These are phyloP conservation scores for Otus sunia DNA, from an alignment of 2,113 vertebrate species.

Conservation along the genomic window DNA sequence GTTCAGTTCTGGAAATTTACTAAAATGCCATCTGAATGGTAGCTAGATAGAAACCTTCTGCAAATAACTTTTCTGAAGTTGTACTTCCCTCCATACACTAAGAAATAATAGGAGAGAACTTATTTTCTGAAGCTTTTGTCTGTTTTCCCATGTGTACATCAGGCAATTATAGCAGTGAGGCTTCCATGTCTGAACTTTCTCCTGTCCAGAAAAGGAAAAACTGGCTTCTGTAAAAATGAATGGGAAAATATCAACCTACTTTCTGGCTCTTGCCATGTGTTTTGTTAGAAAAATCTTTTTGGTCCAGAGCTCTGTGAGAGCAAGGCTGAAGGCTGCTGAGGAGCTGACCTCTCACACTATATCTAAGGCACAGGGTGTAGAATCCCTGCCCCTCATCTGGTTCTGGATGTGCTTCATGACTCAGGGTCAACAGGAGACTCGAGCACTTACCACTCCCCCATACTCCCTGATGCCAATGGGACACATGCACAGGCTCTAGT, in stretches of 20 bases:
- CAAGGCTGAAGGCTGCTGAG: not conserved
- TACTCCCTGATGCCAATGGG: not conserved
- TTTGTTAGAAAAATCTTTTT: not conserved
- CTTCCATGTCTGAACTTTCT: not conserved
- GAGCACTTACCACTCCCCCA: not conserved
- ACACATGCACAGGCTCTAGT: not conserved
- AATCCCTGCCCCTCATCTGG: not conserved
- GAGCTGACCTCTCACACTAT: not conserved
- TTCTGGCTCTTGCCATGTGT: not conserved
- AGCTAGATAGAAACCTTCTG: not conserved
- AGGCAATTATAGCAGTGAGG: not conserved
- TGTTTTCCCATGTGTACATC: not conserved
- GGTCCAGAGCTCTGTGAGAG: not conserved
- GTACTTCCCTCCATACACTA: not conserved
- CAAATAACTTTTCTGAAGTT: not conserved
- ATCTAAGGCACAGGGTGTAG: not conserved
- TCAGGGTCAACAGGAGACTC: not conserved
- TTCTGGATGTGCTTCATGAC: not conserved
- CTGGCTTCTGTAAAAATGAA: not conserved
- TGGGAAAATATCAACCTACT: not conserved
- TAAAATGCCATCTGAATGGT: not conserved
- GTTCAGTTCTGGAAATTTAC: not conserved
- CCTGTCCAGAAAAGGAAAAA: not conserved
- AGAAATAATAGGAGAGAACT: not conserved
- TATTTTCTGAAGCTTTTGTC: not conserved